Base-by-base conservation (phyloP, 2,888 invertebrate species). In the Conistra vaccinii region DNA sequence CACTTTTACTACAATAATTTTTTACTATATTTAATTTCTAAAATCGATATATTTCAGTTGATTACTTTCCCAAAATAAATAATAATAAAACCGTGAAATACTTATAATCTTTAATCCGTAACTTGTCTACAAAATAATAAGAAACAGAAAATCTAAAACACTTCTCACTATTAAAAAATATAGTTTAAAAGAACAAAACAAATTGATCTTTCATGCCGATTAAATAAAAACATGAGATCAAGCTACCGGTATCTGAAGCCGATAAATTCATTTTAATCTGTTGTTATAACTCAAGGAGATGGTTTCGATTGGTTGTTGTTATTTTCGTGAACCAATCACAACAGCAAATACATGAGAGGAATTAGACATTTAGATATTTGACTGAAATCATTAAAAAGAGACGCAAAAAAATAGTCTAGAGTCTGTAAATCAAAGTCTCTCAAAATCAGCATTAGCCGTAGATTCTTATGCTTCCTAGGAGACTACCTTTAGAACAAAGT, bases 61-160 rank as follows among this genome's bases (percentile, higher is more conserved):
- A 35, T 29, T 29, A 71, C 80, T 80, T 80, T 80, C 75, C n/a
- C 32, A 39, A 70, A 75, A 67, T 75, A 68, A 80, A 80, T 67
- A 53, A 32, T n/a, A 67, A 45, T 3, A 71, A 61, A 78, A 70
- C 70, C 63, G 51, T 74, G 55, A 80, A 80, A 69, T 51, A 57
- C 14, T 45, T 17, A 35, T 39, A n/a, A 69, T 69, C 42, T 55
- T 20, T 48, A 69, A 69, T 55, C 73, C 65, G 68, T 48, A 67
- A 60, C 48, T 53, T 51, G 57, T 53, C 51, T 67, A 26, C 6
- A 26, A 57, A 68, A 66, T 66, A 51, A 78, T 32, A 78, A 53
- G 32, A 14, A 58, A 60, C 23, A 65, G 26, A 69, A 20, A 77
- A 61, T 9, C 5, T 35, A 45, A 69, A 63, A 14, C 7, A 39